A percentile compares a stretch with the other conserved stretches of the same genome.
These are phyloP conservation scores for Drosophila infuscata DNA, from an alignment of 2,888 invertebrate genomes.

Conservation along the genomic window DNA sequence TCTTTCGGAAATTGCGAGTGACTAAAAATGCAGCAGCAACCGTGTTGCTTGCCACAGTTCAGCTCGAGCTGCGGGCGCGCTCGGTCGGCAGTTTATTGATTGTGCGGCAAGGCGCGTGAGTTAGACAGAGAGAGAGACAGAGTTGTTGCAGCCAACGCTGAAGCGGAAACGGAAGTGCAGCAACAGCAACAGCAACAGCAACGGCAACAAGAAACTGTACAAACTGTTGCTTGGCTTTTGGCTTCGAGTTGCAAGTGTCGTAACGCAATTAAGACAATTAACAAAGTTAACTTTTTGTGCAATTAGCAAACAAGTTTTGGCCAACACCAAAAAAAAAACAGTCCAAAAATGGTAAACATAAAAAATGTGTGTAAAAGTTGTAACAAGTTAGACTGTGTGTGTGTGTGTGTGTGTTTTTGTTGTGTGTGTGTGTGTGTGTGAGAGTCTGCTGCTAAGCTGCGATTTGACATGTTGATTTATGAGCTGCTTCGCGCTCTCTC, in stretches of 20 bases:
- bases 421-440: constrained; percentile 4
- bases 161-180: constrained; percentile 78
- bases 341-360: constrained; percentile 69
- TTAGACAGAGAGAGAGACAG: neutral
- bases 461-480: constrained; percentile 81
- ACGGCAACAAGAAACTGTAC: constrained; percentile 50
- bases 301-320: constrained; percentile 42
- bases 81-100: constrained; percentile 60
- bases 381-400: constrained; percentile 6
- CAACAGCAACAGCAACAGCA: constrained; percentile 37
- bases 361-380: constrained; percentile 10
- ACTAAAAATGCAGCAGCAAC: constrained; percentile 47
- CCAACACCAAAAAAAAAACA: constrained; percentile 26
- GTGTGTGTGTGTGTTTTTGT: constrained; percentile 6
- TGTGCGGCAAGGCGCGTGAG: constrained; percentile 23
- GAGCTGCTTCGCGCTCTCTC: constrained; percentile 57
- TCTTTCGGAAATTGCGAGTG: constrained; percentile 25
- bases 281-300: constrained; percentile 46
- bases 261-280: constrained; percentile 70
- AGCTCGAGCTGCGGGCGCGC: constrained; percentile 72
- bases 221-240: constrained; percentile 69
- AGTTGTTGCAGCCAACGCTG: constrained; percentile 33
- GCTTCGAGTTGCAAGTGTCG: constrained; percentile 33
- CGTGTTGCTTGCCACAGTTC: constrained; percentile 56
- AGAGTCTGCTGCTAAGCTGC: constrained; percentile 63